Conservation (phyloP, 92 coral and sea anemone genomes). For the Chrysogorgia sp. region DNA sequence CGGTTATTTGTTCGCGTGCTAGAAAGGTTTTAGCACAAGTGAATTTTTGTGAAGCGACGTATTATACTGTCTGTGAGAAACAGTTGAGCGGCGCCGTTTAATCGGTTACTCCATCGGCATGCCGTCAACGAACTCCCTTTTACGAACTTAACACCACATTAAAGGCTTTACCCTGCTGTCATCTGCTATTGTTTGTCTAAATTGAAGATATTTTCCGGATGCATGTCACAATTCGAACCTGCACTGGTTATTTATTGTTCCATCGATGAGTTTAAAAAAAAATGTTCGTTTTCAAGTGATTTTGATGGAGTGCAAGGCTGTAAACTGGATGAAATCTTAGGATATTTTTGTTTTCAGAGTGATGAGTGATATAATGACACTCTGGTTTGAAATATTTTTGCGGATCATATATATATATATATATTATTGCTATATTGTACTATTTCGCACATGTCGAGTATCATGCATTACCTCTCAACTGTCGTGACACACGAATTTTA, state of each 20-base stretch:
- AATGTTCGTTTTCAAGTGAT: too few relatives aligned
- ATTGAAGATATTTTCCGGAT: neutral
- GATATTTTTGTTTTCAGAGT: too few relatives aligned
- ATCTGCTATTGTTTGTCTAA: neutral
- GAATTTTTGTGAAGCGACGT: neutral
- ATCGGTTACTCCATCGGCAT: slow-evolving; percentile 1
- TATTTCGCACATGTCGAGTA: neutral
- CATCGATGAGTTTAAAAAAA: too few relatives aligned
- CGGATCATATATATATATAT: too few relatives aligned
- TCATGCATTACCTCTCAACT: too few relatives aligned
- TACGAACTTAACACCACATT: slow-evolving; percentile 33
- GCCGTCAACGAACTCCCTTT: slow-evolving; percentile 27
- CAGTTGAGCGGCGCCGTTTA: neutral
- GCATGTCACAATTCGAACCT: too few relatives aligned
- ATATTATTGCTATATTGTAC: too few relatives aligned
- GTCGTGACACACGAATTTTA: too few relatives aligned
- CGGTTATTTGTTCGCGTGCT: neutral
- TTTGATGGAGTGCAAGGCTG: too few relatives aligned
- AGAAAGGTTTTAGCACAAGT: neutral
- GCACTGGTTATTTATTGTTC: too few relatives aligned
- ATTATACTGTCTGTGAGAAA: neutral
- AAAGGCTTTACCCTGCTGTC: slow-evolving; percentile 31
- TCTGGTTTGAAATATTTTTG: too few relatives aligned
- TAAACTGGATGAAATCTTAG: neutral
- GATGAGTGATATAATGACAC: too few relatives aligned